These are phyloP conservation scores for Trichacis sp. DNA, from an alignment of 2,888 invertebrate genomes.

Conservation along the genomic window DNA sequence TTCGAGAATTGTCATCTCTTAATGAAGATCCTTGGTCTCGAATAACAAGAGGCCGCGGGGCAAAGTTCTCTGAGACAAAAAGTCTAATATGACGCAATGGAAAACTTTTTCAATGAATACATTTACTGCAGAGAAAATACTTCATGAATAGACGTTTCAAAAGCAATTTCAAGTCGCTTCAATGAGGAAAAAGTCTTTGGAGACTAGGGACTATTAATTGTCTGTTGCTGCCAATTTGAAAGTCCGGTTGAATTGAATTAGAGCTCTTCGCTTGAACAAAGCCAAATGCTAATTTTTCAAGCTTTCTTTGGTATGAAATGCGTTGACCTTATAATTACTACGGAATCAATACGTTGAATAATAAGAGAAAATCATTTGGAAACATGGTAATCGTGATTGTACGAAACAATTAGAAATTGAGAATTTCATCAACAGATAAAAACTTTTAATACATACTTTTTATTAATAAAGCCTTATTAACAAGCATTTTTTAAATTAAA, in stretches of 20 bases:
- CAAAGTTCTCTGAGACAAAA: not conserved
- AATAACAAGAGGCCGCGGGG: not conserved
- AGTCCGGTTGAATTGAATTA: not conserved
- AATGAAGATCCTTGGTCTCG: slow-evolving; percentile 2
- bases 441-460: too few relatives aligned
- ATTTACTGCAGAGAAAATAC: not conserved
- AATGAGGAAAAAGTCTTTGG: not conserved
- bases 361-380: not conserved
- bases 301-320: not conserved
- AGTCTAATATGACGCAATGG: not conserved
- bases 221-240: not conserved
- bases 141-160: not conserved
- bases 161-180: not conserved
- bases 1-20: not conserved
- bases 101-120: slow-evolving; percentile 6
- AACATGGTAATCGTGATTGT: not conserved
- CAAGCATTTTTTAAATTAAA: too few relatives aligned
- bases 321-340: not conserved
- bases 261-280: not conserved
- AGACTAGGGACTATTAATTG: slow-evolving; percentile 3
- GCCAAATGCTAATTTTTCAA: not conserved
- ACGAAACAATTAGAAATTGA: not conserved
- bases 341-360: not conserved
- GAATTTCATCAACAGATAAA: too few relatives aligned
- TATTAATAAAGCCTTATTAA: too few relatives aligned